phyloP scores from a whole-genome alignment of 1,140 invertebrate species.

The Drosophila dunni region DNA sequence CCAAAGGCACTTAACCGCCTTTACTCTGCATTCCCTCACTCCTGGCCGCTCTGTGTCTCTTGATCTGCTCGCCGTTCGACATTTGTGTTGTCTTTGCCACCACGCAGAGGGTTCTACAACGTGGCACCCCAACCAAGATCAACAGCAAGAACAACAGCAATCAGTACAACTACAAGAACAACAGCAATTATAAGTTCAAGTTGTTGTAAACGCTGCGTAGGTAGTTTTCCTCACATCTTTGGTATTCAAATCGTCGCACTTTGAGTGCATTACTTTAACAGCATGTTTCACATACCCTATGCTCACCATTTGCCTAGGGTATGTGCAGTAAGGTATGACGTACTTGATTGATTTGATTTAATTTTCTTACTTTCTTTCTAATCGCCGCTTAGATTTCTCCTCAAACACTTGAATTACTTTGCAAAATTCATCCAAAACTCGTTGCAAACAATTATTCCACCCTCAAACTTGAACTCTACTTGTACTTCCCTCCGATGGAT shows the following conservation, averaged over 20 bases:
- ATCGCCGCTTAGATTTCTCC: too few relatives aligned
- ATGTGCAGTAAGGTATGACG: neutral
- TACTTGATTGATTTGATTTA: too few relatives aligned
- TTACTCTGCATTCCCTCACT: constrained; percentile 15
- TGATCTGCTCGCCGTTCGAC: neutral
- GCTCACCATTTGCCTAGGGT: neutral
- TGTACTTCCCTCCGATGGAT: neutral
- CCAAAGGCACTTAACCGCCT: constrained; percentile 47
- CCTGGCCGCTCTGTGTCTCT: neutral
- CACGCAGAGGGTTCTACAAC: constrained; percentile 40
- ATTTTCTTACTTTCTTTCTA: too few relatives aligned
- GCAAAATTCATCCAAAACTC: too few relatives aligned
- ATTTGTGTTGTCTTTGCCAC: constrained; percentile 28
- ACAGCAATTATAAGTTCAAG: constrained; percentile 24
- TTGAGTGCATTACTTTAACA: constrained; percentile 15
- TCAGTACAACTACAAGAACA: constrained; percentile 35
- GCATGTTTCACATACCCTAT: neutral
- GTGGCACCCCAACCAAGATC: constrained; percentile 63
- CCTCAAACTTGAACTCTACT: neutral
- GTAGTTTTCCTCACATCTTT: constrained; percentile 52
- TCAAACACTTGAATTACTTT: too few relatives aligned
- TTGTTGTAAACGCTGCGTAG: constrained; percentile 67
- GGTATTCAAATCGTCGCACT: constrained; percentile 60
- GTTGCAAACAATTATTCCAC: too few relatives aligned
- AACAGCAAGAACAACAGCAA: constrained; percentile 42